Conservation (phyloP, 2,113 vertebrate genomes). For the Chionomys nivalis region DNA sequence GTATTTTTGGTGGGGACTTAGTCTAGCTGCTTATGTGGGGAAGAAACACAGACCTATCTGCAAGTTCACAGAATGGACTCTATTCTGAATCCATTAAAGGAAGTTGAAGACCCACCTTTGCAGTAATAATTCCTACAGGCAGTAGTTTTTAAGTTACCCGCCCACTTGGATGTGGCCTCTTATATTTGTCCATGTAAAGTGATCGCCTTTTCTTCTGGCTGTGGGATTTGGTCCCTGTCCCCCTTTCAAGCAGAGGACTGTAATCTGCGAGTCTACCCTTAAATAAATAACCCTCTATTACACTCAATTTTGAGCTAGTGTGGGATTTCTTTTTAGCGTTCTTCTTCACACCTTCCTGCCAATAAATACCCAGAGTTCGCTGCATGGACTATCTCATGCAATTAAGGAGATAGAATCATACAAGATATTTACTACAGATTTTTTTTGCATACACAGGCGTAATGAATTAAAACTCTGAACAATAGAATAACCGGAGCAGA, state of each 20-base stretch:
- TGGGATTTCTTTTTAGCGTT: too few species aligned
- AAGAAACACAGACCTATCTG: not conserved
- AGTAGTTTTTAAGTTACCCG: too few species aligned
- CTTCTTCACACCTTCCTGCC: not conserved
- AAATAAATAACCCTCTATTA: too few species aligned
- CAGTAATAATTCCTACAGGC: too few species aligned
- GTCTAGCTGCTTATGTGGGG: not conserved
- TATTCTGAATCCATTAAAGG: conserved; percentile 46
- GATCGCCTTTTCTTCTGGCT: too few species aligned
- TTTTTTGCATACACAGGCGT: conserved; percentile 54
- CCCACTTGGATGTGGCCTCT: too few species aligned
- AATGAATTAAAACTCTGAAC: conserved; percentile 77
- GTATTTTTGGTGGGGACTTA: fast-evolving
- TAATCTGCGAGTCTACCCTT: too few species aligned
- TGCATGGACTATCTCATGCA: conserved; percentile 73
- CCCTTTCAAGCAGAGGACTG: too few species aligned
- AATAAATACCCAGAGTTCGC: conserved; percentile 62
- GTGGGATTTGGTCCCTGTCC: too few species aligned
- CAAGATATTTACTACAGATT: conserved; percentile 77
- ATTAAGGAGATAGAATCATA: conserved; percentile 81
- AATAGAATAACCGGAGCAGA: conserved; percentile 65
- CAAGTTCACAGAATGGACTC: not conserved
- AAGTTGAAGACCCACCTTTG: not conserved
- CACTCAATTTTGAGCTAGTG: too few species aligned
- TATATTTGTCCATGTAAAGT: too few species aligned